Base-by-base conservation (phyloP, 1,140 invertebrate species). In the Elymnias hypermnestra region DNA sequence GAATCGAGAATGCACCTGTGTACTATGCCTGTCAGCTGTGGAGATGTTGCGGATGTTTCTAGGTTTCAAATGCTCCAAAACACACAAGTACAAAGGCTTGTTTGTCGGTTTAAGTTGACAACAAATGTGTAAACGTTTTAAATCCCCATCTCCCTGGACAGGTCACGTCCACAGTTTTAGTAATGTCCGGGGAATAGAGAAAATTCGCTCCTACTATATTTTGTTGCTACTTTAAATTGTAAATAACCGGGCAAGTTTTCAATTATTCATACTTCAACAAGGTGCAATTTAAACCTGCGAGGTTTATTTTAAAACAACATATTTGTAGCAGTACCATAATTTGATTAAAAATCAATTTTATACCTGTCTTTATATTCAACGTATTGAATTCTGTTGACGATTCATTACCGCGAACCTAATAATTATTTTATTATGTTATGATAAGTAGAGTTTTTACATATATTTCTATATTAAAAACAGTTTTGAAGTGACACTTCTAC, bases 161-260 rank as follows among this genome's bases (percentile, higher is more conserved):
- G 29, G 14, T 33, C 29, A 33, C 29, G 29, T 33, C 13, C 29
- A 15, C 29, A 33, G 29, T 33, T 33, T 33, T 33, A 33, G 29
- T 33, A 8, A 33, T 15, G 13, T 8, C 29, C 13, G 29, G 13
- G 6, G 13, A 21, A 15, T n/a, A 15, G 29, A 33, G 29, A 15
- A 33, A 33, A 33, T 33, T 5, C 13, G 0, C 13, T 7, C 2
- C 7, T 8, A 33, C 13, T 31, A 8, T 33, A 33, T 33, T 33
- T 2, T 33, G 13, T 7, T 25, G 7, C 23, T 25, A 8, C 6
- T 25, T 25, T 25, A 8, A 25, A 25, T 25, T 25, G 23, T 25
- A 25, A 25, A 25, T 2, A 3, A 8, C 7, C 7, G 23, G 23
- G 23, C 9, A 25, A 6, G 9, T 25, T 25, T 25, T 25, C 6